Conservation (phyloP, 2,797 vertebrate species). For the Xyrichtys novacula region DNA sequence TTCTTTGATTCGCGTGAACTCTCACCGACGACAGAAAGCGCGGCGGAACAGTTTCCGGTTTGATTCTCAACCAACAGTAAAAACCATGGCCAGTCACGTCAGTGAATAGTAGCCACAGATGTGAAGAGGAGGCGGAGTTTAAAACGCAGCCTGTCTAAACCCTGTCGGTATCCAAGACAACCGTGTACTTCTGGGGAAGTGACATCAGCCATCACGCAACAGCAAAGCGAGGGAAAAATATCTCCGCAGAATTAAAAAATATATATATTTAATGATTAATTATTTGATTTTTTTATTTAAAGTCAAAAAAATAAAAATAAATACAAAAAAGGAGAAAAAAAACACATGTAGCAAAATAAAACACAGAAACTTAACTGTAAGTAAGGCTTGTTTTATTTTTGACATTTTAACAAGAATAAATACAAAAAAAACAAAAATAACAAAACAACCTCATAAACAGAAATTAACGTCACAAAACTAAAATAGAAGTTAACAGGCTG, state of each 20-base stretch:
- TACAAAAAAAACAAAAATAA: too few species aligned
- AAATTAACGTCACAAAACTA: too few species aligned
- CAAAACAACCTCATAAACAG: too few species aligned
- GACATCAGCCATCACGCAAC: slow-evolving; percentile 3
- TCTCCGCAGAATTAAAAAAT: not conserved
- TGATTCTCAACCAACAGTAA: not conserved
- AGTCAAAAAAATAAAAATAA: too few species aligned
- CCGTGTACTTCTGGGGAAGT: slow-evolving; percentile 48
- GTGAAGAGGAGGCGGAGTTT: not conserved
- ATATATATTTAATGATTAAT: not conserved
- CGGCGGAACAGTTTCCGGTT: slow-evolving; percentile 63
- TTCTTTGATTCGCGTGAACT: slow-evolving; percentile 62
- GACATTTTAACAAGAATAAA: too few species aligned
- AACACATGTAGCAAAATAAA: too few species aligned
- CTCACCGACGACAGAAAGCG: slow-evolving; percentile 59
- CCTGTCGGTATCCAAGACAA: not conserved
- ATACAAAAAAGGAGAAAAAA: too few species aligned
- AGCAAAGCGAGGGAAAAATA: slow-evolving; percentile 22
- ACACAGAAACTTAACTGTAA: too few species aligned
- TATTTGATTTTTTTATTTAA: too few species aligned
- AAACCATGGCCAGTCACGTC: slow-evolving; percentile 39
- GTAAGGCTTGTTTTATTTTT: too few species aligned
- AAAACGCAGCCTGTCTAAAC: fast-evolving
- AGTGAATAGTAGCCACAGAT: fast-evolving
- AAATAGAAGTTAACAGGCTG: too few species aligned